Evolutionary conservation across 2,888 invertebrate species (phyloP).

Genomic region (Orchesellides sinensis): DNA sequence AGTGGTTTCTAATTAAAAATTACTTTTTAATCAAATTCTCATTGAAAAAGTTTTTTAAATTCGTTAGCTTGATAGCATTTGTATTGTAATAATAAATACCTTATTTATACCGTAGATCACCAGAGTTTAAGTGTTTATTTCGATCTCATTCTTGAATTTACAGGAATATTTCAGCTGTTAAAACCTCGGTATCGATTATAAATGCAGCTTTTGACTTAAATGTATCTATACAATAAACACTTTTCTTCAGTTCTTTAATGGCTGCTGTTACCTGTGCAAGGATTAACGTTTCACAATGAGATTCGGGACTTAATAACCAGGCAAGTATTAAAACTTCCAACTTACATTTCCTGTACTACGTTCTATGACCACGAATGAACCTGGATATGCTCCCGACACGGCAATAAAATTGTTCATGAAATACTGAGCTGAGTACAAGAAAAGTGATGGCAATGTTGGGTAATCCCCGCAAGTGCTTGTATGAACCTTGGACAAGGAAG

Average conservation of each 20-base stretch:
- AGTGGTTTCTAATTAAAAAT: too few relatives aligned
- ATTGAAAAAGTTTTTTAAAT: too few relatives aligned
- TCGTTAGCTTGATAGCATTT: too few relatives aligned
- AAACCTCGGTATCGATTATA: slow-evolving; percentile 48
- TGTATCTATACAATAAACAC: slow-evolving; percentile 80
- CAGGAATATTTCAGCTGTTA: slow-evolving; percentile 47
- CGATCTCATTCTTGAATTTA: too few relatives aligned
- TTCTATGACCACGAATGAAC: slow-evolving; percentile 82
- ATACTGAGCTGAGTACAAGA: slow-evolving; percentile 67
- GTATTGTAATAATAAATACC: too few relatives aligned
- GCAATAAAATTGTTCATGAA: slow-evolving; percentile 78
- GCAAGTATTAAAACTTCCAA: background rate
- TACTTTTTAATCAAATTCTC: too few relatives aligned
- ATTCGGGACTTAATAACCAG: background rate
- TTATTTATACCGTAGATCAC: too few relatives aligned
- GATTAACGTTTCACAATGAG: background rate
- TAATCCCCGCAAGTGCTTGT: background rate
- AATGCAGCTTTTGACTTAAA: slow-evolving; percentile 26
- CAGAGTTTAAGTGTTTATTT: too few relatives aligned
- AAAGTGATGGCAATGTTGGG: slow-evolving; percentile 47
- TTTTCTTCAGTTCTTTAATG: slow-evolving; percentile 80
- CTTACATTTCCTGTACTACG: slow-evolving; percentile 80
- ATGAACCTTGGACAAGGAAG: background rate
- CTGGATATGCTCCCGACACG: slow-evolving; percentile 82
- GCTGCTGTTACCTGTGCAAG: slow-evolving; percentile 80